Conservation (phyloP, 2,888 invertebrate species). For the Hypolimnas misippus region DNA sequence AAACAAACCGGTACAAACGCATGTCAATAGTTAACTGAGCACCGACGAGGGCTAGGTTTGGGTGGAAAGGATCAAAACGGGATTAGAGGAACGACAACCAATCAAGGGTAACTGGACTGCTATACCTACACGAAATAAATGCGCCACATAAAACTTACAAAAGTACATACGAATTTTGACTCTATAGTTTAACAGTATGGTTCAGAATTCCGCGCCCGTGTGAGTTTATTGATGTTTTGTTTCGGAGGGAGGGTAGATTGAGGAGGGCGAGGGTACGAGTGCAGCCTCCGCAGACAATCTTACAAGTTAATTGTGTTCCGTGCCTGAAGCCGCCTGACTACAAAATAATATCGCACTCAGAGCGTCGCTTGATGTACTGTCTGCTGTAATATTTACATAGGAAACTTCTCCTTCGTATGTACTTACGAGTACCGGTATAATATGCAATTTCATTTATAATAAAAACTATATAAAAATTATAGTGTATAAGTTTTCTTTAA, state of each 20-base stretch:
- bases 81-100: constrained; percentile 89
- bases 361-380: constrained; percentile 46
- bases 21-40: constrained; percentile 82
- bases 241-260: constrained; percentile 80
- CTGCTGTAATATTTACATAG: constrained; percentile 33
- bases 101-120: constrained; percentile 86
- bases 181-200: constrained; percentile 49
- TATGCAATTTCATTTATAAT: background rate
- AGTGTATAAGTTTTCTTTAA: background rate
- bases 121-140: constrained; percentile 84
- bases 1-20: constrained; percentile 71
- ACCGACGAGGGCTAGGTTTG: constrained; percentile 81
- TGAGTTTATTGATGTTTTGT: constrained; percentile 83
- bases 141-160: constrained; percentile 80
- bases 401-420: constrained; percentile 5
- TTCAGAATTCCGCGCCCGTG: constrained; percentile 46
- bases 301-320: constrained; percentile 85
- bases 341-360: constrained; percentile 77
- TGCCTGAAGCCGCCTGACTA: constrained; percentile 78
- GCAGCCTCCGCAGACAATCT: constrained; percentile 84
- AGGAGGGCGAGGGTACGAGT: constrained; percentile 76
- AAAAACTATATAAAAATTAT: background rate
- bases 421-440: background rate
- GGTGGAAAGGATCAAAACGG: constrained; percentile 88
- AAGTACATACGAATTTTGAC: constrained; percentile 48